Conservation (phyloP, 64 coral and sea anemone genomes). For the Astreopora myriophthalma region DNA sequence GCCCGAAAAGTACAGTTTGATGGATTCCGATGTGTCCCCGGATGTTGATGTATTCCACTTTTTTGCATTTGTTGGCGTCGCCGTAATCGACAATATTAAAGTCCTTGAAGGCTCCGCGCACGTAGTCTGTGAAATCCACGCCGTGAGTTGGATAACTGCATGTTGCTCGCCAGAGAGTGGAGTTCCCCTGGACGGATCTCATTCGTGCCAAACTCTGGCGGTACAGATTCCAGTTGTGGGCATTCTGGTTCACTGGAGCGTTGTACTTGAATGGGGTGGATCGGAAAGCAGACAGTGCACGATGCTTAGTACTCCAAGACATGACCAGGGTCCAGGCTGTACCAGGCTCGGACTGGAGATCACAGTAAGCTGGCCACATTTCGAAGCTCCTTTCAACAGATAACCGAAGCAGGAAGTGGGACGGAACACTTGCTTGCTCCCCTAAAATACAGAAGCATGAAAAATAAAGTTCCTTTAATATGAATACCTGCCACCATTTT, state of each 20-base stretch:
- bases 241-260: conserved; percentile 48
- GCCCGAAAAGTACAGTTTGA: conserved; percentile 16
- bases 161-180: conserved; percentile 50
- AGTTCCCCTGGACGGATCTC: background rate
- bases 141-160: conserved; percentile 27
- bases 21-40: conserved; percentile 27
- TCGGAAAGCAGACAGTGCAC: background rate
- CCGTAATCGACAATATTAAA: conserved; percentile 50
- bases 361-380: conserved; percentile 59
- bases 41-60: conserved; percentile 66
- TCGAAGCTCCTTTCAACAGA: too few species aligned
- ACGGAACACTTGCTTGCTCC: too few species aligned
- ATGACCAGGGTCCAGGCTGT: conserved; percentile 49
- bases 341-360: conserved; percentile 50
- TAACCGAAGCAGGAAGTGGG: too few species aligned
- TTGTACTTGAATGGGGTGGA: background rate
- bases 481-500: too few species aligned
- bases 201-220: conserved; percentile 22
- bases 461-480: too few species aligned
- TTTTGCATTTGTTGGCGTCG: conserved; percentile 27
- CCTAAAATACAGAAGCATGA: too few species aligned
- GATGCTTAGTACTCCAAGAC: conserved; percentile 24
- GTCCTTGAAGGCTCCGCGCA: conserved; percentile 38
- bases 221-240: conserved; percentile 35
- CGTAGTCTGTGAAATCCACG: conserved; percentile 42